phyloP scores from a whole-genome alignment of 2,797 vertebrate genomes.

The Scyliorhinus canicula region DNA sequence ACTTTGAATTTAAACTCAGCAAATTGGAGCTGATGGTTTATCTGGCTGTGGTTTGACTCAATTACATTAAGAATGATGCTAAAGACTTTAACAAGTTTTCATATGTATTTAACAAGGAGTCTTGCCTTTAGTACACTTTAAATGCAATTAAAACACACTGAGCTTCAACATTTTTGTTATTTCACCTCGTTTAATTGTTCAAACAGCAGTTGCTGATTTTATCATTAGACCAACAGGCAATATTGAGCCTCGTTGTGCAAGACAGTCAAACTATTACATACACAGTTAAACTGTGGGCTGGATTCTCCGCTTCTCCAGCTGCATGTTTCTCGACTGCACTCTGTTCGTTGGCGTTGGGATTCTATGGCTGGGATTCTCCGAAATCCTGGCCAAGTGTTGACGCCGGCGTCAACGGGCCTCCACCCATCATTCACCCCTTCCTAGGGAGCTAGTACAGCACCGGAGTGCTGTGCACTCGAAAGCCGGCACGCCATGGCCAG shows the following conservation, averaged over 20 bases:
- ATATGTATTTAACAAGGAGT: not conserved
- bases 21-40: not conserved
- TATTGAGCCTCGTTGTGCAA: not conserved
- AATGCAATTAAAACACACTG: not conserved
- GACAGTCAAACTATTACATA: not conserved
- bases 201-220: not conserved
- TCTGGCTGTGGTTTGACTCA: not conserved
- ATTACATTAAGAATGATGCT: not conserved
- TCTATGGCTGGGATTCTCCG: too few species aligned
- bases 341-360: too few species aligned
- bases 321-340: too few species aligned
- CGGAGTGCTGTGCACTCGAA: too few species aligned
- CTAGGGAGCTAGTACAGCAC: too few species aligned
- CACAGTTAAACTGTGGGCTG: not conserved
- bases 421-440: too few species aligned
- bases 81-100: not conserved
- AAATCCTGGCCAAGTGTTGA: too few species aligned
- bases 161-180: not conserved
- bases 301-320: too few species aligned
- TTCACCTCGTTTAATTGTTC: not conserved
- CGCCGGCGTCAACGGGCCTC: too few species aligned
- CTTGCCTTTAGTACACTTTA: not conserved
- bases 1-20: not conserved
- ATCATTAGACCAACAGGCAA: not conserved
- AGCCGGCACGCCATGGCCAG: too few species aligned